Evolutionary conservation across 2,113 vertebrate genomes (phyloP).

Genomic region (Okapia johnstoni): DNA sequence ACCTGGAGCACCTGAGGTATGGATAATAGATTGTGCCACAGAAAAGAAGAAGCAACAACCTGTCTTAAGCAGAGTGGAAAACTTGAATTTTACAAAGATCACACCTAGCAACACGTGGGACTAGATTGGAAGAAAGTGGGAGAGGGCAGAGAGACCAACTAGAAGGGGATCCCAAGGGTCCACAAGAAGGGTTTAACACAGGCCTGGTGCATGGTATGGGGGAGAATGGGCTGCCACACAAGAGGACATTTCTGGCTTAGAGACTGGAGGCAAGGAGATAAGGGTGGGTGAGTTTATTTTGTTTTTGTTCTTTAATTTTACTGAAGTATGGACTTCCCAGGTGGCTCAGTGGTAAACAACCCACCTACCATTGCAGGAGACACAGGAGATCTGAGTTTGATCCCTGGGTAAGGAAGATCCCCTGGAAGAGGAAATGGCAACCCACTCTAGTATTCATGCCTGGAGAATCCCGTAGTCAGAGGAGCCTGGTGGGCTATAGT

Average conservation of each 20-base stretch:
- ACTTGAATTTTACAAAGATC: not conserved
- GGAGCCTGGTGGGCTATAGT: not conserved
- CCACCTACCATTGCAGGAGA: not conserved
- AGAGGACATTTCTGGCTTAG: not conserved
- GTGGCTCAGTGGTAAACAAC: not conserved
- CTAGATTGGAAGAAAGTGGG: not conserved
- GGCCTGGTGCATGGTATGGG: not conserved
- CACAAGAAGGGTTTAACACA: not conserved
- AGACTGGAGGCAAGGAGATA: not conserved
- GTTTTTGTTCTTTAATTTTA: not conserved
- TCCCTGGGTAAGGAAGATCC: not conserved
- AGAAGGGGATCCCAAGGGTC: not conserved
- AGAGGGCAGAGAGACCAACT: not conserved
- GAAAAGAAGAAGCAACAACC: not conserved
- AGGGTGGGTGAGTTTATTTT: not conserved
- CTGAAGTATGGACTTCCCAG: not conserved
- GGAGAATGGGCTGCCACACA: too few relatives aligned
- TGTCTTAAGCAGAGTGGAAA: not conserved
- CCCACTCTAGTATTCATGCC: not conserved
- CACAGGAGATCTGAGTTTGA: not conserved
- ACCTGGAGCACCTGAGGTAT: accelerated
- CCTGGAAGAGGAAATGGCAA: not conserved
- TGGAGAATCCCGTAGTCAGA: not conserved
- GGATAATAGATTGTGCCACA: too few relatives aligned
- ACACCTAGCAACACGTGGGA: not conserved